Evolutionary conservation across 2,113 vertebrate genomes (phyloP), one percentile per base, ranked within the genome.

Genomic region (Scartelaos histophorus): DNA sequence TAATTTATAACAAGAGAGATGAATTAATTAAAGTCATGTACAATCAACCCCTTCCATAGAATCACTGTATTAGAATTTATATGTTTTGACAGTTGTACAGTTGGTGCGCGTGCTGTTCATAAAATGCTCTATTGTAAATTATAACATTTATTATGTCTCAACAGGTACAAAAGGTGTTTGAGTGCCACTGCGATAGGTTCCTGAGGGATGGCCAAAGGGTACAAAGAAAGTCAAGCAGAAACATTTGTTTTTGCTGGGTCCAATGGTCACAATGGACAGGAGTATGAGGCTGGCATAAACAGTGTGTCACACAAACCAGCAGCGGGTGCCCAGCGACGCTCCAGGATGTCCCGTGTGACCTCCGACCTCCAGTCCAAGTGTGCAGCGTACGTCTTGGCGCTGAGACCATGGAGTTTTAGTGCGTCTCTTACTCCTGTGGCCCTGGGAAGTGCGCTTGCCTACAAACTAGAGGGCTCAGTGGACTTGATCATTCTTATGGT

Each of bases 341-440:
- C 92, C 0, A 84, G 83, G 64, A 90, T 92, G 82, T 67, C 90
- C 69, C 75, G 87, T 0, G 84, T 91, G 15, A 69, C 90, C 6
- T 82, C 78, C 0, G 66, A 92, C 11, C 92, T 96, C 87, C 94
- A 92, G 69, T 92, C 94, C 0, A 98, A 96, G 64, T 98, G 98
- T 0, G 96, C 96, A 0, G 95, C 96, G 10, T 98, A 99, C 0
- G 95, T 98, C 54, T 88, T 99, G 68, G 98, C 98, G 0, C 91
- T 99, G 69, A 90, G 98, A 0, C 98, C 98, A 0, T 99, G 98
- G 98, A 99, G 97, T 67, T 99, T 99, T 89, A 98, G 97, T 0
- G 94, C 98, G 21, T 99, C 98, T 0, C 95, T 99, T 29, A 98
- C 94, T 0, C 98, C 98, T 0, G 98, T 99, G 84, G 96, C 96